Conservation (phyloP, 2,797 vertebrate genomes). For the Holocentrus rufus region DNA sequence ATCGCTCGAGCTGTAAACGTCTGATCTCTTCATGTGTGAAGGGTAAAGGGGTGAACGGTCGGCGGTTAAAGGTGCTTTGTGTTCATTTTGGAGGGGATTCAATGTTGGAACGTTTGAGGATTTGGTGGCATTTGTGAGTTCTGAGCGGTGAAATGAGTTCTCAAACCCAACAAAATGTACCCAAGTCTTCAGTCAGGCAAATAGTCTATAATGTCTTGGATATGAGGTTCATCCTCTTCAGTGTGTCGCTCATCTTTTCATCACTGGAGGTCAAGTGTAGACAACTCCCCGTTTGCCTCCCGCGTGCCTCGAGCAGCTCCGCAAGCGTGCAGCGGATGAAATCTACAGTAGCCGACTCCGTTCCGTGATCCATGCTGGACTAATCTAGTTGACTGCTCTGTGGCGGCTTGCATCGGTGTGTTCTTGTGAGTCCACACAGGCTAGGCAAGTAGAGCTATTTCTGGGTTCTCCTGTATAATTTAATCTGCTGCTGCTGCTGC, state of each 20-base stretch:
- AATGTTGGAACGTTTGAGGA: background rate
- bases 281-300: background rate
- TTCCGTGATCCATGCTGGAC: constrained; percentile 45
- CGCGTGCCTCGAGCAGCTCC: background rate
- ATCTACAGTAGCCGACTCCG: constrained; percentile 15
- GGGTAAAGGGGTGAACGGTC: constrained; percentile 16
- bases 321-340: background rate
- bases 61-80: background rate
- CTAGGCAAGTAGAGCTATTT: constrained; percentile 76
- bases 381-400: constrained; percentile 66
- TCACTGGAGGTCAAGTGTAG: constrained; percentile 26
- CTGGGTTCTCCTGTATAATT: constrained; percentile 83
- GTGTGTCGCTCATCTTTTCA: background rate
- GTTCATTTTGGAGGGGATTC: background rate
- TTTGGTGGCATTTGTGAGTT: too few species aligned
- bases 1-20: too few species aligned
- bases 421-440: constrained; percentile 66
- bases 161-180: too few species aligned
- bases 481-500: constrained; percentile 72
- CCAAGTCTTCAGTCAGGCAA: too few species aligned
- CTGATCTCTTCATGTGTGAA: constrained; percentile 24
- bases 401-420: constrained; percentile 58
- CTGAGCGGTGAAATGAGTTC: too few species aligned
- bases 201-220: background rate
- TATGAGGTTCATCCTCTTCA: background rate